phyloP scores from a whole-genome alignment of 2,888 invertebrate species.

The Theristus sp. region DNA sequence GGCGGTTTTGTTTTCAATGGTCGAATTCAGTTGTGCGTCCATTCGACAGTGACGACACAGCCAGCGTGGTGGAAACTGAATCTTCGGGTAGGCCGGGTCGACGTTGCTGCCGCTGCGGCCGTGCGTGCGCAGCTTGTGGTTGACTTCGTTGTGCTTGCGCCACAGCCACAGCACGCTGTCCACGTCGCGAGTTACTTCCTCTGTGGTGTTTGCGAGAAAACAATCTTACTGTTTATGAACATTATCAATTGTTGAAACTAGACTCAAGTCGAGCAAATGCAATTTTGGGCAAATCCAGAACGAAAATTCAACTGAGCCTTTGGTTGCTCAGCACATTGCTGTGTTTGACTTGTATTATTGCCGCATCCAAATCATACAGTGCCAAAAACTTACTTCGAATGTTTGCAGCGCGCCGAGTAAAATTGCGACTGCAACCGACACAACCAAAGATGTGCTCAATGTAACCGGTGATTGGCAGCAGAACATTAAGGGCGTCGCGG shows the following conservation, averaged over 20 bases:
- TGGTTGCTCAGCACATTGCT: too few relatives aligned
- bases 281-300: too few relatives aligned
- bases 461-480: constrained; percentile 67
- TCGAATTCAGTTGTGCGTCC: too few relatives aligned
- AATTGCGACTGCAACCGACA: constrained; percentile 68
- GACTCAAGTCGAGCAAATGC: too few relatives aligned
- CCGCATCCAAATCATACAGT: too few relatives aligned
- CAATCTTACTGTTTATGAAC: too few relatives aligned
- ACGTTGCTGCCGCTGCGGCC: constrained; percentile 59
- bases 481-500: constrained; percentile 44
- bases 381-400: too few relatives aligned
- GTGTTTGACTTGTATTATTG: too few relatives aligned
- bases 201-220: too few relatives aligned
- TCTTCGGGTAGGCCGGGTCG: constrained; percentile 70
- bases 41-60: background rate
- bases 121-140: constrained; percentile 60
- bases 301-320: too few relatives aligned
- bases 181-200: too few relatives aligned
- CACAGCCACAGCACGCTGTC: constrained; percentile 73
- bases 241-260: too few relatives aligned
- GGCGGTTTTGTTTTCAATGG: background rate
- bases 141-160: constrained; percentile 72
- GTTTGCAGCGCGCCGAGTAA: constrained; percentile 54
- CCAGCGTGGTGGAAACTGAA: constrained; percentile 43
- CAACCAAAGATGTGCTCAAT: constrained; percentile 83